phyloP scores from a whole-genome alignment of 2,888 invertebrate species.

The Sturmia bella region DNA sequence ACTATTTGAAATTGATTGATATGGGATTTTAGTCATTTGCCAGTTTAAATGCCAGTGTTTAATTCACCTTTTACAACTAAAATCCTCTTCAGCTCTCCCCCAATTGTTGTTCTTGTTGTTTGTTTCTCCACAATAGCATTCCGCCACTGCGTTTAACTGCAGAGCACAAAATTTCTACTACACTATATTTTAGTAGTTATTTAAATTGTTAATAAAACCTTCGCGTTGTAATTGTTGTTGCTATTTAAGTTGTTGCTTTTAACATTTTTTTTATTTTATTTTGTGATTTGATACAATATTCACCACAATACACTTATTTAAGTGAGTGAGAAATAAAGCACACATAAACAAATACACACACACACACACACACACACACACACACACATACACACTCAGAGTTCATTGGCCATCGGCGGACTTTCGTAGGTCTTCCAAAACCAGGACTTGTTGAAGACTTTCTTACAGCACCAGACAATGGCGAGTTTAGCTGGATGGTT shows the following conservation, averaged over 20 bases:
- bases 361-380: too few species aligned
- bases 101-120: too few species aligned
- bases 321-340: constrained; percentile 31
- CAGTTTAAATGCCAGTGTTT: constrained; percentile 53
- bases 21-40: constrained; percentile 78
- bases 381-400: too few species aligned
- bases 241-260: not conserved
- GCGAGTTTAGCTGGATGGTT: too few species aligned
- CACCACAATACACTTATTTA: constrained; percentile 26
- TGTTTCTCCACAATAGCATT: not conserved
- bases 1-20: constrained; percentile 75
- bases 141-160: not conserved
- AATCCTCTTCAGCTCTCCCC: not conserved
- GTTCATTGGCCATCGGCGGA: too few species aligned
- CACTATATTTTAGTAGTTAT: constrained; percentile 35
- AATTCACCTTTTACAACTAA: constrained; percentile 58
- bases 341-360: not conserved
- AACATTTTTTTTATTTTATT: constrained; percentile 10
- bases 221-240: not conserved
- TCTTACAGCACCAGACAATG: too few species aligned
- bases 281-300: not conserved
- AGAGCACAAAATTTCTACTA: constrained; percentile 23
- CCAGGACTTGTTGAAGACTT: too few species aligned
- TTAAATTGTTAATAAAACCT: constrained; percentile 16
- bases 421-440: too few species aligned